These are phyloP conservation scores for Mus minutoides DNA, from an alignment of 2,797 vertebrate species.

Conservation along the genomic window DNA sequence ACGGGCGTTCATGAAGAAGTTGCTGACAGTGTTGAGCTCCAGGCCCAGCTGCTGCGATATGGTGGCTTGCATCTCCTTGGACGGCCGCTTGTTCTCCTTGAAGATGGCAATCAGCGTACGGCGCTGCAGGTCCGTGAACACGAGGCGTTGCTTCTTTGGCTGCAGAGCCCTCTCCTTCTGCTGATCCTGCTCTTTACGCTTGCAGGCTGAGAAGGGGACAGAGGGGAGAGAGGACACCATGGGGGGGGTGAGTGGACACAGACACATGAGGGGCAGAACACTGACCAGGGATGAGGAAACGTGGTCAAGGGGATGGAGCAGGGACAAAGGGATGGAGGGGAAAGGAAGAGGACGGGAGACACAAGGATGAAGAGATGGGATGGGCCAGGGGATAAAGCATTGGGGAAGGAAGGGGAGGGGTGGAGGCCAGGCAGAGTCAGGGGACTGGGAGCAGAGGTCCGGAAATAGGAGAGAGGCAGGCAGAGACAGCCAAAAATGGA, in stretches of 20 bases:
- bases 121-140: conserved; percentile 99
- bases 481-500: neutral
- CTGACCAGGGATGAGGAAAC: neutral
- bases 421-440: neutral
- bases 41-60: conserved; percentile 99
- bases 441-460: neutral
- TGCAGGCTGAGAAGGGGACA: conserved; percentile 91
- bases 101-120: conserved; percentile 99
- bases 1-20: conserved; percentile 99
- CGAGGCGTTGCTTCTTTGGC: conserved; percentile 98
- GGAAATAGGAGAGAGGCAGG: neutral
- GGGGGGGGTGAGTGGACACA: too few relatives aligned
- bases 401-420: neutral
- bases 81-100: conserved; percentile 99
- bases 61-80: conserved; percentile 99
- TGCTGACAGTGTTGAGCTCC: conserved; percentile 99
- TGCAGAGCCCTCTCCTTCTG: conserved; percentile 96
- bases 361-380: too few relatives aligned
- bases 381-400: neutral
- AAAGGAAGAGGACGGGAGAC: neutral
- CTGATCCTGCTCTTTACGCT: conserved; percentile 99
- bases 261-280: neutral
- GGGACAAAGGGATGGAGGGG: too few relatives aligned
- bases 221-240: neutral
- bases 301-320: neutral